These are phyloP conservation scores for Stercorarius parasiticus DNA, from an alignment of 2,113 vertebrate genomes.

Conservation along the genomic window DNA sequence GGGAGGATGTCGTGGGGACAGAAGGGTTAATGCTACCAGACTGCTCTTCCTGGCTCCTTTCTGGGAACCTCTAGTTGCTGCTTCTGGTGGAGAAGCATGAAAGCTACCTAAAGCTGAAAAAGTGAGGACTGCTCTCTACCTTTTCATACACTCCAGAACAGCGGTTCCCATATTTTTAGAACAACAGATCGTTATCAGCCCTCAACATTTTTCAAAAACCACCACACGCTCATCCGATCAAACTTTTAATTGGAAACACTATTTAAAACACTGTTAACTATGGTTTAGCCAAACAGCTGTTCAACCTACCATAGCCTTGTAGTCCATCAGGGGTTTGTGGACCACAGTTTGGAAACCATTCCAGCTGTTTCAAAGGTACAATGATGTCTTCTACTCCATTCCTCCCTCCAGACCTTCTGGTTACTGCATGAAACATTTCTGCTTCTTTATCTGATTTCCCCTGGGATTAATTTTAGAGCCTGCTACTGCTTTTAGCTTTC, in stretches of 20 bases:
- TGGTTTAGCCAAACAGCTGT: neutral
- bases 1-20: rapidly evolving
- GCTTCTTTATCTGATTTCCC: neutral
- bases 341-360: neutral
- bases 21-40: neutral
- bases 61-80: neutral
- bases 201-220: neutral
- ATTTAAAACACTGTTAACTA: neutral
- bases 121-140: neutral
- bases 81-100: neutral
- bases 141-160: neutral
- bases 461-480: neutral
- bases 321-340: neutral
- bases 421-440: neutral
- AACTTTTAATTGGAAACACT: neutral
- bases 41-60: neutral
- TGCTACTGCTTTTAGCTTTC: neutral
- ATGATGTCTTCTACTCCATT: neutral
- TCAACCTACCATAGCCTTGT: neutral
- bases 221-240: neutral
- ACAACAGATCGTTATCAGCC: neutral
- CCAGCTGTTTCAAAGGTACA: slow-evolving; percentile 1
- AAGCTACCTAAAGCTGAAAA: neutral
- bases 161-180: neutral
- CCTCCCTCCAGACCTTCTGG: neutral